Evolutionary conservation across 2,888 invertebrate species (phyloP), one percentile per base, ranked within the genome.

Genomic region (Mayetiola destructor): DNA sequence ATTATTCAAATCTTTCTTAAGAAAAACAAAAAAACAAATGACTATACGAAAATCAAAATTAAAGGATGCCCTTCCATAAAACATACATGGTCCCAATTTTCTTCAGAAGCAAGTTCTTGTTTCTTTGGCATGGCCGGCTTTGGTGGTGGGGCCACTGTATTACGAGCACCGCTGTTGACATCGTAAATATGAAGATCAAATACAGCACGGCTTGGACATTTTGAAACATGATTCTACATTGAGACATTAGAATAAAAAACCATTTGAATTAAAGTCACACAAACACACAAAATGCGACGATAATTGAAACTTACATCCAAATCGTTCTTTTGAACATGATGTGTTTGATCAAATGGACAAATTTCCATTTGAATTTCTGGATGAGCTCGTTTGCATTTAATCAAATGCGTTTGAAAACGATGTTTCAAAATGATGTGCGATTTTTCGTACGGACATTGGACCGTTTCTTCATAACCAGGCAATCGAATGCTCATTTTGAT

Each of bases 271-370:
- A n/a, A n/a, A n/a, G n/a, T n/a, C 32, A 32, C 32, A 32, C n/a
- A n/a, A n/a, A n/a, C n/a, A n/a, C n/a, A n/a, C n/a, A n/a, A n/a
- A n/a, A n/a, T n/a, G n/a, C n/a, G 12, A 14, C 20, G n/a, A n/a
- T n/a, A n/a, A n/a, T n/a, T n/a, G n/a, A 9, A 69, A 12, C 73
- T 71, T 60, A 78, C 78, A 59, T 73, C 69, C 0, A 76, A 29
- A 58, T 80, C 80, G 0, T 73, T 72, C 42, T 77, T 76, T 0
- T 76, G 74, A 1, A 81, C 64, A 0, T 76, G 63, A 59, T 81
- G 81, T 0, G 73, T 74, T 0, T 73, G 64, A 54, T 81, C 80
- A 39, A 80, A 80, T 0, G 79, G 79, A 58, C 81, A 81, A 3
- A 73, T 72, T 2, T 66, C 64, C 0, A 70, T n/a, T 27, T 27